Evolutionary conservation across 2,888 invertebrate genomes (phyloP).

Genomic region (Archaeoteleia sp.): DNA sequence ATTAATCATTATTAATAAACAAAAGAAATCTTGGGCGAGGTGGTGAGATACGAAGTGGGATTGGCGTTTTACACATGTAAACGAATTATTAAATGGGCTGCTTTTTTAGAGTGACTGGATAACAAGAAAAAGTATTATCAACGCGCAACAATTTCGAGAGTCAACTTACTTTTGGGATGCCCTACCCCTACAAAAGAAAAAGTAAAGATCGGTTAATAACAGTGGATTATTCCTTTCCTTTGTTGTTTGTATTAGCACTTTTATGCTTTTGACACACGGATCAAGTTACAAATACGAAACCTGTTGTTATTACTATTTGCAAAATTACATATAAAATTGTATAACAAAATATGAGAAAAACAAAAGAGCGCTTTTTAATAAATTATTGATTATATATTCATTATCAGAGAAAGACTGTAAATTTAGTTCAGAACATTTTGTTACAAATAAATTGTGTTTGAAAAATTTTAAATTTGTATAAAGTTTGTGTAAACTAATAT

Average conservation of each 20-base stretch:
- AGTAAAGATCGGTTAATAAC: constrained; percentile 71
- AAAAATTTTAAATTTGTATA: no score
- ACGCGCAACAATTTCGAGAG: constrained; percentile 68
- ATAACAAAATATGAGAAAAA: constrained; percentile 28
- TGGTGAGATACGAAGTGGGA: constrained; percentile 19
- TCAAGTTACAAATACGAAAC: constrained; percentile 38
- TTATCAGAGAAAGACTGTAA: no score
- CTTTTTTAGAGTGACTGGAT: constrained; percentile 61
- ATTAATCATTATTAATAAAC: constrained; percentile 60
- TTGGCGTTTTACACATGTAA: constrained; percentile 42
- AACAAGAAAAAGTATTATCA: constrained; percentile 69
- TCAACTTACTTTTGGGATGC: constrained; percentile 76
- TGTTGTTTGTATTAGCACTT: constrained; percentile 15
- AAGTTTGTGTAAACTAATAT: no score
- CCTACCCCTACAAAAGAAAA: constrained; percentile 75
- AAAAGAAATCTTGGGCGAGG: constrained; percentile 35
- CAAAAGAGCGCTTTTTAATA: no score
- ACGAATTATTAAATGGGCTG: constrained; percentile 42
- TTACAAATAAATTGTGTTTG: neutral
- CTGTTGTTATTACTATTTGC: constrained; percentile 25
- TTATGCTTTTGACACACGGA: constrained; percentile 14
- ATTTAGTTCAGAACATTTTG: no score
- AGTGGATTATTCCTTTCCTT: constrained; percentile 8
- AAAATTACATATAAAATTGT: constrained; percentile 1
- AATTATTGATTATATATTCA: no score